Evolutionary conservation across 1,140 invertebrate species (phyloP), one percentile per base, ranked within the genome.

Genomic region (Euwallacea similis): DNA sequence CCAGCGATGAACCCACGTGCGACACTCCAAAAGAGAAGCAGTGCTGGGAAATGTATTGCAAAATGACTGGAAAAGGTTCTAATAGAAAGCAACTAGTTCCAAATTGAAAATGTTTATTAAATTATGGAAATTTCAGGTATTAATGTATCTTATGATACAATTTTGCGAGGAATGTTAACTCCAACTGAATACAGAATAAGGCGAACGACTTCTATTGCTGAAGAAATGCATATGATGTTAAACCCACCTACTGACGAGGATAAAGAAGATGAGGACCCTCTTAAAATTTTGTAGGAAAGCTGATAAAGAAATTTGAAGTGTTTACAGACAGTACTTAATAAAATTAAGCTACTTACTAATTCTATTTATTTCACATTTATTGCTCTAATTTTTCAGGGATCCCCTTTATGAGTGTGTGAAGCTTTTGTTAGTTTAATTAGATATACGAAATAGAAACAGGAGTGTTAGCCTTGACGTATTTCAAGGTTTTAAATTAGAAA

Each of bases 121-220:
- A 33, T 42, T 41, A 42, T 11, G 4, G 2, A 60, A 54, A 6
- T 62, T 69, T 55, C 55, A 69, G 69, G 88, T 0, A 84, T 90
- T n/a, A 86, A 83, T 47, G 86, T 90, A 4, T 87, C 87, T 4
- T 90, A 88, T 68, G 88, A 90, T 62, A 90, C 89, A 0, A 87
- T 90, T 42, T 79, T 90, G 44, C 85, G 89, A 81, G 89, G 89
- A 47, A 88, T 90, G 87, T 79, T 90, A 53, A 90, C 88, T 13
- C 89, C 89, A 7, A 90, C 88, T 2, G 89, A 90, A 78, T 89
- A 90, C 75, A 83, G 89, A 76, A 81, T 88, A 41, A 64, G 77
- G 61, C 73, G 76, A 64, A 77, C 75, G 15, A 56, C 71, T 15
- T 68, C 66, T 7, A 62, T 72, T 15, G 59, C 54, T 10, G 71